phyloP scores from a whole-genome alignment of 37 sponge, comb jelly and placozoan genomes.

The Beroe forskalii region DNA sequence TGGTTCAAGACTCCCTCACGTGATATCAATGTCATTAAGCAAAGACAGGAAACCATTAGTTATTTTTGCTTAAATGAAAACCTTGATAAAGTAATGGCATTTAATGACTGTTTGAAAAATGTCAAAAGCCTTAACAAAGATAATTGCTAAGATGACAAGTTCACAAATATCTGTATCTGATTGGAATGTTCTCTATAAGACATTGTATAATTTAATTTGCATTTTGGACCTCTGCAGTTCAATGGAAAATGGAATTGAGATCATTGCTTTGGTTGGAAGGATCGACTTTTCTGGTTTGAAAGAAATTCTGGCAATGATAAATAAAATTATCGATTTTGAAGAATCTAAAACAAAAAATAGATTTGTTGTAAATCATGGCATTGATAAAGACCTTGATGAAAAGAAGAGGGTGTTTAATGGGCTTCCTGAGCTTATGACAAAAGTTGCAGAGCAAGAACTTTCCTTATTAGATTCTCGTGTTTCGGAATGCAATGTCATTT shows the following conservation, averaged over 20 bases:
- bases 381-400: slow-evolving; percentile 84
- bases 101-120: slow-evolving; percentile 80
- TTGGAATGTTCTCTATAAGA: slow-evolving; percentile 89
- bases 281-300: slow-evolving; percentile 29
- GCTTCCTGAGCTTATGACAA: slow-evolving; percentile 92
- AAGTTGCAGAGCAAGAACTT: slow-evolving; percentile 87
- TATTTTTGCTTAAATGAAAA: slow-evolving; percentile 72
- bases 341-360: slow-evolving; percentile 77
- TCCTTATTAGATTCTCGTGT: slow-evolving; percentile 70
- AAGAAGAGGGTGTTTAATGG: slow-evolving; percentile 82
- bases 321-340: slow-evolving; percentile 76
- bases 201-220: slow-evolving; percentile 79
- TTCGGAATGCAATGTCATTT: slow-evolving; percentile 88
- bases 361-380: slow-evolving; percentile 86
- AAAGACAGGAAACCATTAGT: slow-evolving; percentile 80
- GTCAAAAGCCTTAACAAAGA: slow-evolving; percentile 80
- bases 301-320: slow-evolving; percentile 59
- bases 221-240: slow-evolving; percentile 79
- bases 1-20: slow-evolving; percentile 90
- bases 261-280: slow-evolving; percentile 67
- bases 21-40: slow-evolving; percentile 68
- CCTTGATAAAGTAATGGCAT: slow-evolving; percentile 71
- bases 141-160: slow-evolving; percentile 75
- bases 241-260: slow-evolving; percentile 71
- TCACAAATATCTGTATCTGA: slow-evolving; percentile 78